These are phyloP conservation scores for Adrianichthys oophorus DNA, from an alignment of 2,797 vertebrate species.

Conservation along the genomic window DNA sequence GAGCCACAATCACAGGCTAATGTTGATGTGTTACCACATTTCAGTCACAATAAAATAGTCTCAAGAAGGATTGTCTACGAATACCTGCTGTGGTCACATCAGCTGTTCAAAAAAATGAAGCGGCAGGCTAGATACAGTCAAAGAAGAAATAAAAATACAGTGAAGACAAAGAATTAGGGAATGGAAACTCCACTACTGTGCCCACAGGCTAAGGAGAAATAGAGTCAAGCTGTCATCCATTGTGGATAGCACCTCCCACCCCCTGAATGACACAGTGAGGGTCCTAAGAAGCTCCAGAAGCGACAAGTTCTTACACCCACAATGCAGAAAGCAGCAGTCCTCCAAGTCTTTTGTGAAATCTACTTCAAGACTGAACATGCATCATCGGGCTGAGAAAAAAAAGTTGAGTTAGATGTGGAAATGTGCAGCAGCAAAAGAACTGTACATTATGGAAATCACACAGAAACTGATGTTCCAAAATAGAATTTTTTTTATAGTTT, in stretches of 20 bases:
- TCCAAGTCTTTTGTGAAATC: not conserved
- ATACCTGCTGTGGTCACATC: no score
- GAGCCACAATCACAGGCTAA: no score
- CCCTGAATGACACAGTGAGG: not conserved
- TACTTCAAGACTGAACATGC: not conserved
- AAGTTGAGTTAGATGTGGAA: no score
- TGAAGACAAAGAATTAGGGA: not conserved
- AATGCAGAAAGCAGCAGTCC: not conserved
- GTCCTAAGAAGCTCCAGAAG: not conserved
- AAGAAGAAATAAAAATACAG: not conserved
- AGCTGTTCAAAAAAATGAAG: no score
- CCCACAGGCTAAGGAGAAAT: not conserved
- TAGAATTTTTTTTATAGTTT: no score
- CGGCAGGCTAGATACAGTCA: not conserved
- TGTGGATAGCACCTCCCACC: constrained; percentile 1
- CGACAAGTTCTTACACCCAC: not conserved
- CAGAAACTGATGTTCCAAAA: no score
- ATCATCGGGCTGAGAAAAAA: no score
- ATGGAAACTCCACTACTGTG: not conserved
- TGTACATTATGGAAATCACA: no score
- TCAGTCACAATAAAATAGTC: no score
- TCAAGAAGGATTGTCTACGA: no score
- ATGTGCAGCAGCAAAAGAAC: no score
- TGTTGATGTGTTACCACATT: no score
- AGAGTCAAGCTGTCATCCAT: constrained; percentile 4